Percentiles rank a stretch among this genome's conserved stretches.
phyloP scores from a whole-genome alignment of 2,113 vertebrate genomes.

The Mohoua ochrocephala region DNA sequence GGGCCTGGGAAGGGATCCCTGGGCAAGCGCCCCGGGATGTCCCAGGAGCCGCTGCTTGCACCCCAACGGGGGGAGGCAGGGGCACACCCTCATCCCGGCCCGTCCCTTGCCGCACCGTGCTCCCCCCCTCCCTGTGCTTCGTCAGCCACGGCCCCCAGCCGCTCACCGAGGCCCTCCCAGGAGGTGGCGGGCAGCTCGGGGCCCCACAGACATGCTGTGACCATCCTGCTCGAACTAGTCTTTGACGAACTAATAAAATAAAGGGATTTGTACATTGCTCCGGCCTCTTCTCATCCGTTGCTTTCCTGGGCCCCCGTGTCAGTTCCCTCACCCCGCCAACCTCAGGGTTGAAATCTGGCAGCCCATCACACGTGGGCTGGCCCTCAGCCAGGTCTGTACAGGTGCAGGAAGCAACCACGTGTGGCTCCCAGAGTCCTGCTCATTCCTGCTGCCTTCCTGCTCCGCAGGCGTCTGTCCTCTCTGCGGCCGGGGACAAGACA shows the following conservation, averaged over 20 bases:
- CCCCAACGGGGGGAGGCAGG: rapidly evolving
- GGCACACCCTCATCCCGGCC: not conserved
- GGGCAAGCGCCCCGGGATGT: not conserved
- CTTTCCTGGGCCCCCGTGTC: not conserved
- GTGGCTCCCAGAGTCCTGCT: not conserved
- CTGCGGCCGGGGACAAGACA: rapidly evolving
- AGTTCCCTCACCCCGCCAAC: not conserved
- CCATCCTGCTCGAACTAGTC: constrained; percentile 70
- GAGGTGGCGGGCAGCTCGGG: not conserved
- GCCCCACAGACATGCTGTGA: constrained; percentile 64
- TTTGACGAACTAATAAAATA: constrained; percentile 67
- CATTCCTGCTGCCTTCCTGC: not conserved
- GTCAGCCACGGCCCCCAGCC: not conserved
- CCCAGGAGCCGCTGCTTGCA: not conserved
- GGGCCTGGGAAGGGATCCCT: not conserved
- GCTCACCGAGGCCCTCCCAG: not conserved
- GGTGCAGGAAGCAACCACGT: not conserved
- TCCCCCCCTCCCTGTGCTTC: not conserved
- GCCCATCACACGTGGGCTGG: not conserved
- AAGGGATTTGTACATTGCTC: constrained; percentile 71
- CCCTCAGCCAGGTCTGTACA: not conserved
- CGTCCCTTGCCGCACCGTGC: not conserved
- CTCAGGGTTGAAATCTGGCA: not conserved
- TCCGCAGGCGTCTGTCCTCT: not conserved
- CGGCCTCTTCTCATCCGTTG: not conserved